Base-by-base conservation (phyloP, 1,140 invertebrate species). In the Drosophila bocqueti region DNA sequence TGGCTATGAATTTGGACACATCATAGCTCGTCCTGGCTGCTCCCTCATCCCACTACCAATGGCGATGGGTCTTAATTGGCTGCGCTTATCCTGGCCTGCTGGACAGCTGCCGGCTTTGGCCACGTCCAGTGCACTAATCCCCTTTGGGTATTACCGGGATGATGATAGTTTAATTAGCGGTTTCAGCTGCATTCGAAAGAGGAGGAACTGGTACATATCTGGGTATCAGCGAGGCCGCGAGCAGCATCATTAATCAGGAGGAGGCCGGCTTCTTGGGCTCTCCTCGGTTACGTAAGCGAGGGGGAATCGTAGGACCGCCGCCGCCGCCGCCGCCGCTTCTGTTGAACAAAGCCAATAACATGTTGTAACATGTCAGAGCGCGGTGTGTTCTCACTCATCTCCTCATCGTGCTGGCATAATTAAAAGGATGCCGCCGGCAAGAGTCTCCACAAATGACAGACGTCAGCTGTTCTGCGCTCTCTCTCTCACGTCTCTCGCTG, bases 321-420 rank as follows among this genome's bases (percentile, higher is more conserved):
- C 1, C 5, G 57, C 18, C 55, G n/a, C n/a, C n/a, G 5, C 26
- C 29, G 10, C 1, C 5, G 57, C 18, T 60, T 49, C 52, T 83
- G 80, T 81, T 67, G 16, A 71, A 83, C 84, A 89, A 68, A 75
- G 47, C 81, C 77, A 65, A 89, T 89, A 89, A 89, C 84, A 89
- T 84, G 77, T 54, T 66, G 67, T 71, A 74, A 80, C 15, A 65
- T 66, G 77, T 87, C 83, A 83, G 62, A 62, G 57, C 55, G 76
- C 61, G 65, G 76, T 79, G 24, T 73, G 52, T 79, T 49, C 72
- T 54, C 80, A 79, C 64, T 65, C 31, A 36, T 40, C 36, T 29
- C 9, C 40, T 42, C 10, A 4, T 52, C 11, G 8, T 29, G 26
- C 7, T 13, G 49, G 2, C 43, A 65, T 66, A 76, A 59, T 72